phyloP scores from a whole-genome alignment of 2,113 vertebrate species.

The Callopanchax toddi region DNA sequence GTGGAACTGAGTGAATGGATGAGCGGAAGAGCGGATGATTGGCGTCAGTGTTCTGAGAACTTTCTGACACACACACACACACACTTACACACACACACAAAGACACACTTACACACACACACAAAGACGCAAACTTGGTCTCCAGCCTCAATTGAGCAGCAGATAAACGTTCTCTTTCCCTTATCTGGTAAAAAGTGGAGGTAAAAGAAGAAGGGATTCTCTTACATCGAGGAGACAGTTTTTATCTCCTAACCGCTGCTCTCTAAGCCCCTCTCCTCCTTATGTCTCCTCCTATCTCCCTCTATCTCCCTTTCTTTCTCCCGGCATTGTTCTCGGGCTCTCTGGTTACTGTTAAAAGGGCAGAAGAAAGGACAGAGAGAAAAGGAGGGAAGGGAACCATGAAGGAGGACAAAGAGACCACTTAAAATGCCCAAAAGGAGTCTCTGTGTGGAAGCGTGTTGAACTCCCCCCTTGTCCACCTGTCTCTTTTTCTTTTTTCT shows the following conservation, averaged over 20 bases:
- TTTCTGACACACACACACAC: slow-evolving; percentile 23
- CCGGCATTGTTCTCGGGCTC: slow-evolving; percentile 58
- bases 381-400: slow-evolving; percentile 60
- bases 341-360: slow-evolving; percentile 75
- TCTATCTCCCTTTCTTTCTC: slow-evolving; percentile 47
- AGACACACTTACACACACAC: slow-evolving; percentile 19
- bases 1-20: slow-evolving; percentile 65
- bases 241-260: slow-evolving; percentile 67
- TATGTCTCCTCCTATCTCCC: slow-evolving; percentile 25
- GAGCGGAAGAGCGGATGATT: slow-evolving; percentile 46
- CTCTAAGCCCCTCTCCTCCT: slow-evolving; percentile 48
- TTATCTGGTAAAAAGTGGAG: slow-evolving; percentile 56
- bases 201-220: slow-evolving; percentile 62
- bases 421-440: slow-evolving; percentile 67
- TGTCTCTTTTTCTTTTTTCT: slow-evolving; percentile 2
- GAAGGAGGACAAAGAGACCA: slow-evolving; percentile 66
- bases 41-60: slow-evolving; percentile 68
- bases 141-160: slow-evolving; percentile 59
- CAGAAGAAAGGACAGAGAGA: slow-evolving; percentile 54
- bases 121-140: slow-evolving; percentile 40
- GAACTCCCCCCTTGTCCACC: not conserved
- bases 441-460: slow-evolving; percentile 56
- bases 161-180: slow-evolving; percentile 67
- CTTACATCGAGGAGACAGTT: slow-evolving; percentile 73
- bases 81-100: slow-evolving; percentile 5